phyloP scores from a whole-genome alignment of 37 sponge, comb jelly and placozoan species.

The Petrosia ficiformis region DNA sequence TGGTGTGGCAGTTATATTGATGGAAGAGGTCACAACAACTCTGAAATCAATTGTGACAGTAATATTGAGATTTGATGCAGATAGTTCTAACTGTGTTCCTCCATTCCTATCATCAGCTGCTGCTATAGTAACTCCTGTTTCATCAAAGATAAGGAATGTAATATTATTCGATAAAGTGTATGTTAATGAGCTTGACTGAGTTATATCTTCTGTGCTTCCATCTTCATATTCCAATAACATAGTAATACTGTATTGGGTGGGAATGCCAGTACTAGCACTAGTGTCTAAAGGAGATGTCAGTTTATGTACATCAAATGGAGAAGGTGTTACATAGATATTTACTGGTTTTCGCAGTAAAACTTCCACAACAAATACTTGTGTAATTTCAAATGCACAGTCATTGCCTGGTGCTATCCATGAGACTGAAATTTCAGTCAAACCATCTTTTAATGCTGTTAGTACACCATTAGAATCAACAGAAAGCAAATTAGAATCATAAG shows the following conservation, averaged over 20 bases:
- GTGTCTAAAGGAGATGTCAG: constrained; percentile 14
- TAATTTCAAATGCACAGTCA: constrained; percentile 6
- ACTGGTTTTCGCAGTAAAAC: constrained; percentile 21
- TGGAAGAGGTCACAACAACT: constrained; percentile 7
- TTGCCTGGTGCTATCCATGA: constrained; percentile 32
- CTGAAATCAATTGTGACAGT: constrained; percentile 17
- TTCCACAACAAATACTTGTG: background rate
- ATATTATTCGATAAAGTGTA: constrained; percentile 13
- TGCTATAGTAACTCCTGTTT: background rate
- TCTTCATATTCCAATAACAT: constrained; percentile 16
- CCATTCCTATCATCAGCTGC: too few species aligned
- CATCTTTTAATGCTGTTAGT: constrained; percentile 16
- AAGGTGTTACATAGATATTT: background rate
- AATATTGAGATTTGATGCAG: background rate
- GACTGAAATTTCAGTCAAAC: constrained; percentile 10
- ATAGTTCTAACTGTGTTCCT: background rate
- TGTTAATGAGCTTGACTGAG: background rate
- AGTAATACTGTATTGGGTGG: constrained; percentile 4
- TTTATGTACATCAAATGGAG: constrained; percentile 6
- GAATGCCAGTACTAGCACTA: constrained; percentile 12
- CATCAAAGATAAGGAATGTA: background rate
- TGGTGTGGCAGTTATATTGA: constrained; percentile 17
- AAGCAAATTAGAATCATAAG: background rate
- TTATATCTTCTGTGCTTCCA: constrained; percentile 29
- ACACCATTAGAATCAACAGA: background rate